Evolutionary conservation across 2,888 invertebrate species (phyloP).

Genomic region (Limulus polyphemus): DNA sequence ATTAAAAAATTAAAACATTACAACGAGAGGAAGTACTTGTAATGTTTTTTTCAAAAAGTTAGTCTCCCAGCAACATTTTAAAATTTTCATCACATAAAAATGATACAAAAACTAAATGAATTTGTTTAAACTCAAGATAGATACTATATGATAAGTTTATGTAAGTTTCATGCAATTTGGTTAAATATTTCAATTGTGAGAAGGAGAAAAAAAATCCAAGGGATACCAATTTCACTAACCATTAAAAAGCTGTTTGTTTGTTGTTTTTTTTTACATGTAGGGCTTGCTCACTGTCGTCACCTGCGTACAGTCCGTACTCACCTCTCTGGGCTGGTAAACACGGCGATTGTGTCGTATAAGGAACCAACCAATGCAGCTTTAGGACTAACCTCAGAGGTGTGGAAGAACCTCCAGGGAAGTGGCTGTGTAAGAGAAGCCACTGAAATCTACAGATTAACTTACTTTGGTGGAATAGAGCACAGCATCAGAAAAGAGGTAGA

Average conservation of each 20-base stretch:
- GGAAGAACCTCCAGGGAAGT: slow-evolving; percentile 48
- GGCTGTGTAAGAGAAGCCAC: background rate
- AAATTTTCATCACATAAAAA: too few species aligned
- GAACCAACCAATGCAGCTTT: slow-evolving; percentile 29
- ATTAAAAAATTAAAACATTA: too few species aligned
- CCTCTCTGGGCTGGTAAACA: slow-evolving; percentile 72
- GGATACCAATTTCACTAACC: background rate
- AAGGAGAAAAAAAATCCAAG: too few species aligned
- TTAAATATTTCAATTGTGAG: too few species aligned
- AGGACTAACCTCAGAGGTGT: slow-evolving; percentile 62
- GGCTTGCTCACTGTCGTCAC: slow-evolving; percentile 84
- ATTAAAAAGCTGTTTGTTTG: background rate
- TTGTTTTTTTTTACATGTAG: slow-evolving; percentile 27
- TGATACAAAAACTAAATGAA: background rate
- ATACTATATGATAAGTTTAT: background rate
- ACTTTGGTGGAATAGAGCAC: slow-evolving; percentile 73
- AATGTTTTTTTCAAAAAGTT: too few species aligned
- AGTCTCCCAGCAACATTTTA: too few species aligned
- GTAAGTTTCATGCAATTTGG: background rate
- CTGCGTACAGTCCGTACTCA: slow-evolving; percentile 84
- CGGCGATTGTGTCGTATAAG: slow-evolving; percentile 51
- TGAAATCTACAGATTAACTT: slow-evolving; percentile 69
- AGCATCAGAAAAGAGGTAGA: slow-evolving; percentile 37
- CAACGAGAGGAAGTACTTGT: too few species aligned
- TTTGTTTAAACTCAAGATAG: background rate